Evolutionary conservation across 2,888 invertebrate species (phyloP), one percentile per base, ranked within the genome.

Genomic region (Antheraea yamamai): DNA sequence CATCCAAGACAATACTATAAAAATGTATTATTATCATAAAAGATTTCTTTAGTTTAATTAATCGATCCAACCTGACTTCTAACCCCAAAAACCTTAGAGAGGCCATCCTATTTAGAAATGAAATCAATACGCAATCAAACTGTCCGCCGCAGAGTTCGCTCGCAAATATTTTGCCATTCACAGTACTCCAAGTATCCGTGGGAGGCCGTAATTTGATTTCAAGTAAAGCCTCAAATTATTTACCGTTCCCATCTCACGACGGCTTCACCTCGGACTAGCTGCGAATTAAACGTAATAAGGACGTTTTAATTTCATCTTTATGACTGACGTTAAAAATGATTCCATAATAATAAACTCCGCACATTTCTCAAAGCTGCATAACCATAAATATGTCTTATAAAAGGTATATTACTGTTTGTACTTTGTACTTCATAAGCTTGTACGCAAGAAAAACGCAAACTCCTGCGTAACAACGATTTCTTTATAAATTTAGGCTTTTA

Each of bases 61-160:
- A 77, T 77, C 75, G 75, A 78, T 73, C 72, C 66, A 64, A 23
- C 35, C 2, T 6, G 64, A 30, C 64, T 66, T 12, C 23, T 55
- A 35, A 74, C 72, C 23, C 72, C 78, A 74, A 76, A 74, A 76
- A 76, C 74, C 76, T 77, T 75, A 75, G 77, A 75, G 77, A 75
- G 77, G 75, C 61, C 79, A 79, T 77, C 77, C 68, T n/a, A 39
- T 75, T 52, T 75, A 75, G 77, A 78, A 82, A 85, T 83, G 83
- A 83, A 86, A 87, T 89, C 90, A 87, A 89, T 89, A 87, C 84
- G 87, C 85, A 91, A 91, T 91, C 88, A 87, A 84, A 83, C 82
- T 84, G 87, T 89, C 90, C 84, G 80, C 83, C 83, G 80, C 89
- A 89, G 86, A 81, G 82, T 81, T 81, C 79, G 82, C 82, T 82